Evolutionary conservation across 2,888 invertebrate species (phyloP).

Genomic region (Lysandra coridon): DNA sequence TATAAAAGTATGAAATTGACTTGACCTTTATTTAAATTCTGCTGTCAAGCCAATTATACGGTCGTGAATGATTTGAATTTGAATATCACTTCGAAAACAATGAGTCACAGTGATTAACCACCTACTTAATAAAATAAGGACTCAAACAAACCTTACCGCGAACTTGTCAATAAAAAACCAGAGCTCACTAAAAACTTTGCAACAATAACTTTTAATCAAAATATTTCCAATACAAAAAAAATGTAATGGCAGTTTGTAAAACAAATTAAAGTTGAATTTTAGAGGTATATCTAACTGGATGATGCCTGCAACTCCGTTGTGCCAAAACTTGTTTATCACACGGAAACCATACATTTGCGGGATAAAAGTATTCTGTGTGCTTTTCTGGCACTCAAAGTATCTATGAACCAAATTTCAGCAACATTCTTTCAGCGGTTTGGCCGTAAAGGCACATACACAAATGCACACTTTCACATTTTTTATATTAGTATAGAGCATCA

Average conservation of each 20-base stretch:
- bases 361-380: too few species aligned
- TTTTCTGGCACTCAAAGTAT: too few species aligned
- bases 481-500: too few species aligned
- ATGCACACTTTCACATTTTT: too few species aligned
- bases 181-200: neutral
- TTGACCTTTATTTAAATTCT: neutral
- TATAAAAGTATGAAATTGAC: too few species aligned
- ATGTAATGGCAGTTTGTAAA: neutral
- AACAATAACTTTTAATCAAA: constrained; percentile 9
- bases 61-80: neutral
- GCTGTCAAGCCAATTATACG: neutral
- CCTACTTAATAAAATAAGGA: neutral
- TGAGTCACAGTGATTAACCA: neutral
- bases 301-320: too few species aligned
- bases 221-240: neutral
- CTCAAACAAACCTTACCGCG: neutral
- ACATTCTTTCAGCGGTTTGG: too few species aligned
- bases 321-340: too few species aligned
- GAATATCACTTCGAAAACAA: neutral
- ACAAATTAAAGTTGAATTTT: neutral
- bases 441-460: too few species aligned
- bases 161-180: constrained; percentile 6
- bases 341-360: too few species aligned
- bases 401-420: too few species aligned
- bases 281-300: too few species aligned